Evolutionary conservation across 2,797 vertebrate species (phyloP).

Genomic region (Syndactyla subalaris): DNA sequence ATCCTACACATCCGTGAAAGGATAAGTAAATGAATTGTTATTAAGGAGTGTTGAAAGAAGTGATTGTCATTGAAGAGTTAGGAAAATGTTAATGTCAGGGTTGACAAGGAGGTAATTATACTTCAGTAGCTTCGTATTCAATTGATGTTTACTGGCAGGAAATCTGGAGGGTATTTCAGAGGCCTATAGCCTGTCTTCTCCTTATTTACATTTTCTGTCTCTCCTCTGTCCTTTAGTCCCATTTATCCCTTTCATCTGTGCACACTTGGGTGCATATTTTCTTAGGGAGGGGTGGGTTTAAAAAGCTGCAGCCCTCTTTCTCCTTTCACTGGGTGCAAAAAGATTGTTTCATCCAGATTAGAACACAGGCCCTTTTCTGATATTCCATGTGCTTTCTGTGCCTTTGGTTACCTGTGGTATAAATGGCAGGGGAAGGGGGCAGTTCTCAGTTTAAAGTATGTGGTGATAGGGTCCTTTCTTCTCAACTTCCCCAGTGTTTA

Average conservation of each 20-base stretch:
- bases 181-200: background rate
- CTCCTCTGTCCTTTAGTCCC: background rate
- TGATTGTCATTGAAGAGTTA: constrained; percentile 66
- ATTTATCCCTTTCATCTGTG: background rate
- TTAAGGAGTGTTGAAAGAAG: constrained; percentile 68
- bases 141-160: constrained; percentile 59
- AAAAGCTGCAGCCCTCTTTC: background rate
- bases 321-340: constrained; percentile 1
- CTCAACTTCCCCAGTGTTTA: background rate
- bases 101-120: constrained; percentile 68
- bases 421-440: background rate
- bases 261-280: background rate
- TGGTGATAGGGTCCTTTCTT: background rate
- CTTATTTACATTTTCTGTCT: constrained; percentile 11
- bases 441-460: background rate
- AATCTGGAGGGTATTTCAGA: constrained; percentile 21
- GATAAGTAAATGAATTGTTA: constrained; percentile 72
- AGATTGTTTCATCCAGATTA: background rate
- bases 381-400: background rate
- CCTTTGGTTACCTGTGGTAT: background rate
- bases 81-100: constrained; percentile 61
- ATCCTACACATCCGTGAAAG: constrained; percentile 31
- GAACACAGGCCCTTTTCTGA: background rate
- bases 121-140: constrained; percentile 45
- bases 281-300: background rate